These are phyloP conservation scores for Drosophila jambulina DNA, from an alignment of 1,140 invertebrate genomes.

Conservation along the genomic window DNA sequence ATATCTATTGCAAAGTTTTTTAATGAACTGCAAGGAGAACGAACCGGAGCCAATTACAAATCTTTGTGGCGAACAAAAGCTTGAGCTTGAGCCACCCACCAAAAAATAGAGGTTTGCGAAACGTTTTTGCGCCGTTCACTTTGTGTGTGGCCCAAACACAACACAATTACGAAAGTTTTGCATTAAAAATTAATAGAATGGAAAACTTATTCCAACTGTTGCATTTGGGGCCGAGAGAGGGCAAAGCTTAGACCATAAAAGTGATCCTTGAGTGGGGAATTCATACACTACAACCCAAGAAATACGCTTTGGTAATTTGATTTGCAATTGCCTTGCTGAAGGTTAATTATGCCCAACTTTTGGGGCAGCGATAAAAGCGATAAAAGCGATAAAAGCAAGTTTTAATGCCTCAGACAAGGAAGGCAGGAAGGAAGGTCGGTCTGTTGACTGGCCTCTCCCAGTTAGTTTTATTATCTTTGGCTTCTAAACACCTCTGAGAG, in stretches of 20 bases:
- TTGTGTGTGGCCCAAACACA: constrained; percentile 25
- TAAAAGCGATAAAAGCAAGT: constrained; percentile 38
- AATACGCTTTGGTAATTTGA: constrained; percentile 10
- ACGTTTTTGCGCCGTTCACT: constrained; percentile 64
- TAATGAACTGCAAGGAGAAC: constrained; percentile 38
- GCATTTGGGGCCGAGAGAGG: constrained; percentile 32
- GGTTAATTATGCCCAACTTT: constrained; percentile 42
- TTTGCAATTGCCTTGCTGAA: constrained; percentile 31
- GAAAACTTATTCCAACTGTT: constrained; percentile 56
- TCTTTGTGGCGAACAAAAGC: constrained; percentile 31
- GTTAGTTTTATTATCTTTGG: constrained; percentile 12
- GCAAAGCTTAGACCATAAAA: constrained; percentile 21
- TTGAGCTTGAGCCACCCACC: constrained; percentile 40
- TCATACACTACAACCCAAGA: constrained; percentile 14
- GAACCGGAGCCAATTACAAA: constrained; percentile 41
- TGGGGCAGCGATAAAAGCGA: constrained; percentile 28
- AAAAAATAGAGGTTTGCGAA: constrained; percentile 49
- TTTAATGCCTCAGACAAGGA: constrained; percentile 33
- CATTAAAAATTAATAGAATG: constrained; percentile 70
- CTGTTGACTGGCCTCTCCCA: constrained; percentile 8
- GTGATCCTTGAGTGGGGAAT: constrained; percentile 28
- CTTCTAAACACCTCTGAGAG: constrained; percentile 7
- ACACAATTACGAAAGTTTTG: constrained; percentile 75
- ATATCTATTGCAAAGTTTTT: constrained; percentile 13
- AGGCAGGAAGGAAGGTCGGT: constrained; percentile 22